Evolutionary conservation across 2,888 invertebrate genomes (phyloP).

Genomic region (Xanthia togata): DNA sequence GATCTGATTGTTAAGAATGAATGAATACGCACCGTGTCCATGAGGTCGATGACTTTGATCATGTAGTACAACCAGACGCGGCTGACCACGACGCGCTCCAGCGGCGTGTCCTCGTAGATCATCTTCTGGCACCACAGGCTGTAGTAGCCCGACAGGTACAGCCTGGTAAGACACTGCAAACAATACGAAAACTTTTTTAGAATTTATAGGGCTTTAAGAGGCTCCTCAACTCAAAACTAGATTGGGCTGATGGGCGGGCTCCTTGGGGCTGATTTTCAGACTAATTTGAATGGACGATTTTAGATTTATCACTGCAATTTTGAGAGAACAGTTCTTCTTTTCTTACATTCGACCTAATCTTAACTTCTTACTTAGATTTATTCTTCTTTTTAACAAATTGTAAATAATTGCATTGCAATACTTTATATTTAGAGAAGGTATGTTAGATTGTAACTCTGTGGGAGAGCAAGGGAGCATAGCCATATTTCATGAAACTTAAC

Average conservation of each 20-base stretch:
- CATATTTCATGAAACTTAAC: background rate
- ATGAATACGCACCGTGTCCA: slow-evolving; percentile 82
- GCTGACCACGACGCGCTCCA: slow-evolving; percentile 80
- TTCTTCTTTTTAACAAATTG: background rate
- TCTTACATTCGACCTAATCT: too few species aligned
- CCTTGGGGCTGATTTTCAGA: background rate
- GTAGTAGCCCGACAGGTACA: slow-evolving; percentile 85
- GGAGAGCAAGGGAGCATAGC: background rate
- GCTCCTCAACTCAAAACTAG: background rate
- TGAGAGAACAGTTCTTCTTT: background rate
- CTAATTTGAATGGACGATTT: background rate
- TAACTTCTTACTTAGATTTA: too few species aligned
- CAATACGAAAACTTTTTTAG: slow-evolving; percentile 27
- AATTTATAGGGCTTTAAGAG: background rate
- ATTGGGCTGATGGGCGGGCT: background rate
- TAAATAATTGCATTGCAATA: background rate
- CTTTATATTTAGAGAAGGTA: background rate
- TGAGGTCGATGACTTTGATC: slow-evolving; percentile 85
- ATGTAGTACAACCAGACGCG: slow-evolving; percentile 87
- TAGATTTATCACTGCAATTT: too few species aligned
- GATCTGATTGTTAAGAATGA: background rate
- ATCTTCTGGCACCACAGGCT: slow-evolving; percentile 88
- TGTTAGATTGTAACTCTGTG: background rate
- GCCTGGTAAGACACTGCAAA: slow-evolving; percentile 79
- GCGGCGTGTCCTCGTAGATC: slow-evolving; percentile 81